Conservation (phyloP, 2,113 vertebrate species). For the Gallinago jamesoni region DNA sequence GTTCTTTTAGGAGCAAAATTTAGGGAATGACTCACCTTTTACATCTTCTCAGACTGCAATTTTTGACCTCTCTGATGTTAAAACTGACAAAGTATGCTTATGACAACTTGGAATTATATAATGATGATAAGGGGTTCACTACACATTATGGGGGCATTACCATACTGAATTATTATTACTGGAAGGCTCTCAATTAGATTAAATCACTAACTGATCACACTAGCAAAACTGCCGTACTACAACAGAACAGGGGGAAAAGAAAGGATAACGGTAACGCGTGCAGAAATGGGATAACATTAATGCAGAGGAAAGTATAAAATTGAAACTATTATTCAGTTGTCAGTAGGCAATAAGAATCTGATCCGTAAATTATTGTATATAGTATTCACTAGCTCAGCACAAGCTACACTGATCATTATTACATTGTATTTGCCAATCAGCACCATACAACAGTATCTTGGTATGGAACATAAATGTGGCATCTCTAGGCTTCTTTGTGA, state of each 20-base stretch:
- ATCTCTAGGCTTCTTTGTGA: background rate
- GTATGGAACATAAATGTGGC: background rate
- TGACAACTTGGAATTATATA: background rate
- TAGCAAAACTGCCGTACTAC: fast-evolving
- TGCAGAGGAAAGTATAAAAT: background rate
- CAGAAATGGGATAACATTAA: background rate
- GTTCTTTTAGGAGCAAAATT: background rate
- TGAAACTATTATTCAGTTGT: background rate
- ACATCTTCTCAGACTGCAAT: background rate
- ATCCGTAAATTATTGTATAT: background rate
- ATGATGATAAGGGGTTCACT: background rate
- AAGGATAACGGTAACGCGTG: background rate
- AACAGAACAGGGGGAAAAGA: background rate
- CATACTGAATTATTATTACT: background rate
- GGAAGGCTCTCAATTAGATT: background rate
- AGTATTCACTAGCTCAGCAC: background rate
- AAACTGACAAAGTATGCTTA: background rate
- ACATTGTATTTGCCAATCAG: background rate
- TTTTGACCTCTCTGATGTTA: background rate
- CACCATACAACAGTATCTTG: background rate
- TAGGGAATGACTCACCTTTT: background rate
- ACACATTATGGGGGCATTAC: background rate
- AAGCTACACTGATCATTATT: background rate
- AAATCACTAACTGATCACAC: background rate
- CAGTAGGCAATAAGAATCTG: background rate